Conservation (phyloP, 2,797 vertebrate species). For the Craterocephalus amniculus region DNA sequence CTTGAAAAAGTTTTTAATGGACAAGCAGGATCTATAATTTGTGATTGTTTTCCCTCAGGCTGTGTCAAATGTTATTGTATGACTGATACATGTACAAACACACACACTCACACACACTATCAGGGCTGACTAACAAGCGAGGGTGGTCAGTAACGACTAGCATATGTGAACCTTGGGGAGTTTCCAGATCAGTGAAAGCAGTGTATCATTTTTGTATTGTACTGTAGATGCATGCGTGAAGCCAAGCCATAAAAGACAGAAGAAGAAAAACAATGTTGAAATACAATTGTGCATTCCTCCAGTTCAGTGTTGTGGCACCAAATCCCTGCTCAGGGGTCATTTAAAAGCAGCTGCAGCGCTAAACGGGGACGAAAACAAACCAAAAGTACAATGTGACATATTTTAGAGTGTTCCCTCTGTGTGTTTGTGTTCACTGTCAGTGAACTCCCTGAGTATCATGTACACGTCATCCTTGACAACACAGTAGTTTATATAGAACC, state of each 20-base stretch:
- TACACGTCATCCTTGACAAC: background rate
- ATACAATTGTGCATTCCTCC: constrained; percentile 57
- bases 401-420: constrained; percentile 8
- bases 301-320: constrained; percentile 49
- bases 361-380: constrained; percentile 36
- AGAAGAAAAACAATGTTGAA: constrained; percentile 24
- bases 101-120: constrained; percentile 15
- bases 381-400: constrained; percentile 13
- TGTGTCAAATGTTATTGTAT: constrained; percentile 34
- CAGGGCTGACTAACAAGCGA: constrained; percentile 23
- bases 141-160: constrained; percentile 69
- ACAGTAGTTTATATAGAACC: background rate
- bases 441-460: constrained; percentile 16
- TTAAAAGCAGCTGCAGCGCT: constrained; percentile 41
- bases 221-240: constrained; percentile 43
- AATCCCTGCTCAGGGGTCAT: constrained; percentile 51
- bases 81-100: constrained; percentile 45
- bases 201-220: constrained; percentile 50
- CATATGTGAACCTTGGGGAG: constrained; percentile 71
- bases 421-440: constrained; percentile 11
- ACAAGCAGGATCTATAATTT: constrained; percentile 30
- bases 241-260: constrained; percentile 45
- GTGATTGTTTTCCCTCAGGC: constrained; percentile 41
- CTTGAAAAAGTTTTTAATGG: background rate
- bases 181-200: constrained; percentile 67